phyloP scores from a whole-genome alignment of 2,797 vertebrate genomes.

The Galagoides demidoff region DNA sequence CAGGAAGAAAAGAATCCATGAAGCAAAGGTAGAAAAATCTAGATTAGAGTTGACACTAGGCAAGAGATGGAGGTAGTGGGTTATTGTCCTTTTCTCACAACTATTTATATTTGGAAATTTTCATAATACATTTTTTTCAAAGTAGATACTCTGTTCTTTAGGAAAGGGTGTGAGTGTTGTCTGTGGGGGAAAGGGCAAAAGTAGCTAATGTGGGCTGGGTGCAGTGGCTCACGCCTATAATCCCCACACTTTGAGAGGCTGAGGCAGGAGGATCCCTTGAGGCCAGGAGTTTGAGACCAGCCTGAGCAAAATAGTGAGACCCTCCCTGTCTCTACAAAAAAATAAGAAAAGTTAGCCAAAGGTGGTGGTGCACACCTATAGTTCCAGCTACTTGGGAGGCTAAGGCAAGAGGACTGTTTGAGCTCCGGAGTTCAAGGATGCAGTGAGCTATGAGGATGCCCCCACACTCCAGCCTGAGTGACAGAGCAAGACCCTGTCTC shows the following conservation, averaged over 20 bases:
- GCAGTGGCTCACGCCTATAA: not conserved
- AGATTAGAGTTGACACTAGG: rapidly evolving
- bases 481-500: not conserved
- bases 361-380: not conserved
- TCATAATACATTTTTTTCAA: not conserved
- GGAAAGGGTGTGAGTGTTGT: not conserved
- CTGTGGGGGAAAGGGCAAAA: not conserved
- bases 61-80: rapidly evolving
- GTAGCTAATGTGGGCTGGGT: not conserved
- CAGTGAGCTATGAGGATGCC: not conserved
- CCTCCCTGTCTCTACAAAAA: not conserved
- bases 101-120: not conserved
- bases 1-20: too few relatives aligned
- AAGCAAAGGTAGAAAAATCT: not conserved
- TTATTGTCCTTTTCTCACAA: not conserved
- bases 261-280: not conserved
- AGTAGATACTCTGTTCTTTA: not conserved
- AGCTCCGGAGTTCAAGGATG: not conserved
- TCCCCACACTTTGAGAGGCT: not conserved
- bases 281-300: not conserved
- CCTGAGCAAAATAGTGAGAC: not conserved
- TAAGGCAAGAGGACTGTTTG: not conserved
- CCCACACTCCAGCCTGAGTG: not conserved
- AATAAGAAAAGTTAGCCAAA: not conserved
- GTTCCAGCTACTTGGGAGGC: not conserved